Evolutionary conservation across 1,140 invertebrate genomes (phyloP).

Genomic region (Drosophila paulistorum): DNA sequence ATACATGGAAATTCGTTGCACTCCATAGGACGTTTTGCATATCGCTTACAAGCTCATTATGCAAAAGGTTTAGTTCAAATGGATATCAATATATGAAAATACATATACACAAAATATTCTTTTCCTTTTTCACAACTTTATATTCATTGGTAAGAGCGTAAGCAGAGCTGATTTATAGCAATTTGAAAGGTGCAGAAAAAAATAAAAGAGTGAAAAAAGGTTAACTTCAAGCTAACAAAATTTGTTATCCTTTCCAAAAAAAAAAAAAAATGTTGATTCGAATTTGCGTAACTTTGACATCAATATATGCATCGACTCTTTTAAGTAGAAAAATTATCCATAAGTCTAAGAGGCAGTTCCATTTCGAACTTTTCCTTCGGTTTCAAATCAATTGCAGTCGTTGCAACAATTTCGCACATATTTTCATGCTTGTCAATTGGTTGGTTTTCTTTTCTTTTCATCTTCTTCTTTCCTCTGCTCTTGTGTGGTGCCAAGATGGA

Average conservation of each 20-base stretch:
- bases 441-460: not conserved
- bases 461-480: not conserved
- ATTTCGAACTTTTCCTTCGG: no score
- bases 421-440: no score
- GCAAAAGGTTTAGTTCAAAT: slow-evolving; percentile 16
- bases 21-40: slow-evolving; percentile 38
- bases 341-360: no score
- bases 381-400: no score
- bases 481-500: not conserved
- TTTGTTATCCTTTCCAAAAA: not conserved
- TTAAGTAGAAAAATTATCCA: no score
- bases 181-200: not conserved
- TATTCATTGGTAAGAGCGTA: slow-evolving; percentile 34
- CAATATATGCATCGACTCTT: no score
- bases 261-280: no score
- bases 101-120: slow-evolving; percentile 21
- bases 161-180: not conserved
- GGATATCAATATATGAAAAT: not conserved
- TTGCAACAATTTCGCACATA: no score
- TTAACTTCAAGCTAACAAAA: not conserved
- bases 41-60: slow-evolving; percentile 56
- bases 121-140: slow-evolving; percentile 32
- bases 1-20: slow-evolving; percentile 10
- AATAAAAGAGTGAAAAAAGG: not conserved
- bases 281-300: no score